Evolutionary conservation across 2,797 vertebrate genomes (phyloP).

Genomic region (Odontamblyopus rebecca): DNA sequence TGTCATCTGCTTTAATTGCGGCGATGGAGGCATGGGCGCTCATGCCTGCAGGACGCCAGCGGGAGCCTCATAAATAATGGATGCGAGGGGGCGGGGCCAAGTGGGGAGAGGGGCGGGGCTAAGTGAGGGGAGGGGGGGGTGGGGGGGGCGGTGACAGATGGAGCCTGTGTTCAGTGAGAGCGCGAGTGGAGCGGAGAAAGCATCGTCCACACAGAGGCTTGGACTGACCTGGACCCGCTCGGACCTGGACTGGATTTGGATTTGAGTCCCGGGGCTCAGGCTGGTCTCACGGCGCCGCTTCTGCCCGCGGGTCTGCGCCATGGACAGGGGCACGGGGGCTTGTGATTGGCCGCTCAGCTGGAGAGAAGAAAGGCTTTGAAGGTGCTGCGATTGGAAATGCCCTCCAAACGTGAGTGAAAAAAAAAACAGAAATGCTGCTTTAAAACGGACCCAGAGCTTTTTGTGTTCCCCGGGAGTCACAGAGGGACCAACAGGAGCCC

Average conservation of each 20-base stretch:
- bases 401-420: not conserved
- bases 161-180: slow-evolving; percentile 13
- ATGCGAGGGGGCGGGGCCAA: not conserved
- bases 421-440: not conserved
- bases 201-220: not conserved
- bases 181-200: not conserved
- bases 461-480: too few relatives aligned
- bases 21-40: not conserved
- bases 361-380: slow-evolving; percentile 1
- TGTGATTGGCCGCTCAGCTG: not conserved
- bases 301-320: not conserved
- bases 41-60: not conserved
- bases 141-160: slow-evolving; percentile 12
- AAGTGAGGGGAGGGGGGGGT: not conserved
- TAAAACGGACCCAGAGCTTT: not conserved
- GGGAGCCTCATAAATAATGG: not conserved
- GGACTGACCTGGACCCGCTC: not conserved
- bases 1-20: not conserved
- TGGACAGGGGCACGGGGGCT: not conserved
- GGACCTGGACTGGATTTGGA: not conserved
- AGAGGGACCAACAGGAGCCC: too few relatives aligned
- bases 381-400: not conserved
- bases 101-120: not conserved
- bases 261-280: not conserved
- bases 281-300: not conserved